Evolutionary conservation across 2,888 invertebrate species (phyloP).

Genomic region (Agriopis aurantiaria): DNA sequence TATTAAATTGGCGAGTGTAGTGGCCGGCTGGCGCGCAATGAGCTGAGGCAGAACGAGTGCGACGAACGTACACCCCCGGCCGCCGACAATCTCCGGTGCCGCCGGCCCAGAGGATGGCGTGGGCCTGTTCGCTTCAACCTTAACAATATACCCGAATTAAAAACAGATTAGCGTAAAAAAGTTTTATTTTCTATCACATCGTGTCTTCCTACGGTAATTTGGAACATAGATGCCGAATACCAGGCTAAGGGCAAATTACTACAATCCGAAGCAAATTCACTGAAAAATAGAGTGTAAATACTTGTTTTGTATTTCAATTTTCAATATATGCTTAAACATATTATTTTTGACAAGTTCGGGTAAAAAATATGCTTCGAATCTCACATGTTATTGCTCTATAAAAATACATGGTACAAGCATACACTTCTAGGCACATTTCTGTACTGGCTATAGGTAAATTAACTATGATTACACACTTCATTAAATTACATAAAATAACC

Average conservation of each 20-base stretch:
- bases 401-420: constrained; percentile 83
- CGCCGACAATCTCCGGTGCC: constrained; percentile 62
- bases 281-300: constrained; percentile 34
- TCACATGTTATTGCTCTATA: constrained; percentile 78
- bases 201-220: constrained; percentile 81
- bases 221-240: constrained; percentile 81
- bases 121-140: constrained; percentile 60
- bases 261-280: constrained; percentile 74
- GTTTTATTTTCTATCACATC: constrained; percentile 85
- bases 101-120: constrained; percentile 72
- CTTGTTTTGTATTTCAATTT: constrained; percentile 10
- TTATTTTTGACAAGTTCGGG: constrained; percentile 13
- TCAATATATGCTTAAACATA: neutral
- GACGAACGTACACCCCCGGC: constrained; percentile 71
- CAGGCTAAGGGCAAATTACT: constrained; percentile 74
- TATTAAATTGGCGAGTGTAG: constrained; percentile 77
- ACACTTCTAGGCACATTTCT: constrained; percentile 84
- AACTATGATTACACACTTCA: constrained; percentile 78
- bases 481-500: constrained; percentile 67
- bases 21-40: constrained; percentile 69
- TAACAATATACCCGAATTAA: constrained; percentile 49
- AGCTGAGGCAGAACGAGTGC: constrained; percentile 70
- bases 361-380: constrained; percentile 71
- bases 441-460: constrained; percentile 76
- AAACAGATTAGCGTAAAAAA: constrained; percentile 79